Evolutionary conservation across 2,797 vertebrate genomes (phyloP), one percentile per base, ranked within the genome.

Genomic region (Darevskia mixta): DNA sequence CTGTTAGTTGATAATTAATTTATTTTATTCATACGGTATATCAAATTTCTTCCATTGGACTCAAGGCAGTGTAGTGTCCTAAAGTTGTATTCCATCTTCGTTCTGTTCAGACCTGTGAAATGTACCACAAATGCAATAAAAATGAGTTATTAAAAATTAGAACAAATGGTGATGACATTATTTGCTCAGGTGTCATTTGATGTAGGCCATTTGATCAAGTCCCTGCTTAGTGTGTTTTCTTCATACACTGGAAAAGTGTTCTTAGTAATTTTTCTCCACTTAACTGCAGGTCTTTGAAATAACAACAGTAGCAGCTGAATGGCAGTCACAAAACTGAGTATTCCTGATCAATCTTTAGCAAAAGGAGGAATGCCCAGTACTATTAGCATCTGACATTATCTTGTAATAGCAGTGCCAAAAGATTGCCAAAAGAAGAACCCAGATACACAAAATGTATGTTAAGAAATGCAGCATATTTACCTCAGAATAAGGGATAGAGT

Each of bases 401-500:
- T 43, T 27, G 23, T 66, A 25, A 35, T 76, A 43, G 29, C 11
- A 82, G 27, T 41, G 25, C n/a, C n/a, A 41, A 27, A 45, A 43
- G 23, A 41, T 6, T 84, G 41, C 5, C 17, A 66, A 23, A 43
- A 86, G 87, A 87, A 25, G 20, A 86, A 66, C 1, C 0, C 35
- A 20, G 0, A 2, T 32, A 8, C 81, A 45, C 64, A 86, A 1
- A 1, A 73, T 41, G 73, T 92, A 87, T 77, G 43, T 79, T 55
- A 90, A 41, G 84, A 87, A 87, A 80, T 43, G 73, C 58, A 71
- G 35, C 0, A 5, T 11, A 79, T 83, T 82, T 25, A 41, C 32
- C 38, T 67, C 61, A 86, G 77, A 91, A 92, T 90, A 89, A n/a
- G 92, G 93, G 89, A 35, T 35, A 72, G 9, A 79, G 10, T 20